phyloP scores from a whole-genome alignment of 2,113 vertebrate species.

The Xiphophorus couchianus region DNA sequence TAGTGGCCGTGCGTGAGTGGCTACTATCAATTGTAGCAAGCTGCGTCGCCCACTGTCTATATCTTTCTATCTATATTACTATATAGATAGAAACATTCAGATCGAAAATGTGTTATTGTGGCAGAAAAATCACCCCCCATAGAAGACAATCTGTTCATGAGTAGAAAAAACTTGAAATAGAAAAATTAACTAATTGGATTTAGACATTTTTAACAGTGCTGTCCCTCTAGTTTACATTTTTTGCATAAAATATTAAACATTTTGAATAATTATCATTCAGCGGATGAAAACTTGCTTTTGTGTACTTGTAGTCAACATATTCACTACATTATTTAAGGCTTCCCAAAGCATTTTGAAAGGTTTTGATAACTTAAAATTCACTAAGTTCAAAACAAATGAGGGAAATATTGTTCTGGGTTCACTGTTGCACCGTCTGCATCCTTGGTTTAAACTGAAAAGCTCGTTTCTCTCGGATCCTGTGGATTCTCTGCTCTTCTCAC shows the following conservation, averaged over 20 bases:
- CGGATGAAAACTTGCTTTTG: background rate
- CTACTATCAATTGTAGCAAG: too few species aligned
- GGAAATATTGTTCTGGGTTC: slow-evolving; percentile 29
- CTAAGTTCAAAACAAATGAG: slow-evolving; percentile 17
- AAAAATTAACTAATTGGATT: too few species aligned
- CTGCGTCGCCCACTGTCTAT: too few species aligned
- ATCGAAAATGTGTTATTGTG: too few species aligned
- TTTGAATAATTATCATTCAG: background rate
- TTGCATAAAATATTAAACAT: too few species aligned
- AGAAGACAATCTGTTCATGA: too few species aligned
- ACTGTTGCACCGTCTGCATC: slow-evolving; percentile 19
- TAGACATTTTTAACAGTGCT: background rate
- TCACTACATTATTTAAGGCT: background rate
- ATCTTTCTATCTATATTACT: too few species aligned
- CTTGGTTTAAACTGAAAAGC: slow-evolving; percentile 52
- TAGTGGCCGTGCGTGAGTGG: too few species aligned
- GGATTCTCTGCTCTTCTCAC: slow-evolving; percentile 1
- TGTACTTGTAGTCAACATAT: background rate
- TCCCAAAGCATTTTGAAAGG: background rate
- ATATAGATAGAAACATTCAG: too few species aligned
- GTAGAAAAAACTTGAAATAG: too few species aligned
- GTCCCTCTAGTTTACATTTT: background rate
- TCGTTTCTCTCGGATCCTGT: slow-evolving; percentile 16
- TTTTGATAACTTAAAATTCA: slow-evolving; percentile 37
- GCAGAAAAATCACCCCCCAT: too few species aligned